These are phyloP conservation scores for Ptilodon capucinus DNA, from an alignment of 2,888 invertebrate species.

Conservation along the genomic window DNA sequence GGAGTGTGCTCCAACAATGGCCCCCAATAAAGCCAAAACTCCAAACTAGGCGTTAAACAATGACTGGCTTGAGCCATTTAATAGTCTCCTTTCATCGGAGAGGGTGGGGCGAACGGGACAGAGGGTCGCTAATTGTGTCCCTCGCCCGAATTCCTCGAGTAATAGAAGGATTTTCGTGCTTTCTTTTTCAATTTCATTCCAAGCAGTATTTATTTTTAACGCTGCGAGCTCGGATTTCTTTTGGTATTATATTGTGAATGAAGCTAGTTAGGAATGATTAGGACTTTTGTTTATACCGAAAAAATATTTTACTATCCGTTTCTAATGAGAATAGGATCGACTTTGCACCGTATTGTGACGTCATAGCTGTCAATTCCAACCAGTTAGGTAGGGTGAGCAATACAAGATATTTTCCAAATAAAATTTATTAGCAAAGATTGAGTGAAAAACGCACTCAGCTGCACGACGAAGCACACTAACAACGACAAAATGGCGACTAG, in stretches of 20 bases:
- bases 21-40: constrained; percentile 24
- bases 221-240: neutral
- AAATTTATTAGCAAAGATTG: too few relatives aligned
- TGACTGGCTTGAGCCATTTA: constrained; percentile 43
- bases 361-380: too few relatives aligned
- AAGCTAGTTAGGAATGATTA: neutral
- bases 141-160: constrained; percentile 25
- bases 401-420: too few relatives aligned
- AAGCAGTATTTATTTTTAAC: constrained; percentile 6
- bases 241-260: neutral
- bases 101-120: constrained; percentile 14
- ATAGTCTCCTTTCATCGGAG: constrained; percentile 39
- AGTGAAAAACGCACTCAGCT: too few relatives aligned
- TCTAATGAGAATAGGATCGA: too few relatives aligned
- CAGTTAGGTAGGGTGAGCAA: too few relatives aligned
- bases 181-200: constrained; percentile 26
- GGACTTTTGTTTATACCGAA: too few relatives aligned
- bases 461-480: too few relatives aligned
- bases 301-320: too few relatives aligned
- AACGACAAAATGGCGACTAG: too few relatives aligned
- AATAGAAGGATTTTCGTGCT: constrained; percentile 26
- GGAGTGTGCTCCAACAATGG: constrained; percentile 23
- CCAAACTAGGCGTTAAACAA: constrained; percentile 41
- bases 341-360: too few relatives aligned
- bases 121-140: constrained; percentile 43